Base-by-base conservation (phyloP, 2,797 vertebrate species). In the Typhlichthys subterraneus region DNA sequence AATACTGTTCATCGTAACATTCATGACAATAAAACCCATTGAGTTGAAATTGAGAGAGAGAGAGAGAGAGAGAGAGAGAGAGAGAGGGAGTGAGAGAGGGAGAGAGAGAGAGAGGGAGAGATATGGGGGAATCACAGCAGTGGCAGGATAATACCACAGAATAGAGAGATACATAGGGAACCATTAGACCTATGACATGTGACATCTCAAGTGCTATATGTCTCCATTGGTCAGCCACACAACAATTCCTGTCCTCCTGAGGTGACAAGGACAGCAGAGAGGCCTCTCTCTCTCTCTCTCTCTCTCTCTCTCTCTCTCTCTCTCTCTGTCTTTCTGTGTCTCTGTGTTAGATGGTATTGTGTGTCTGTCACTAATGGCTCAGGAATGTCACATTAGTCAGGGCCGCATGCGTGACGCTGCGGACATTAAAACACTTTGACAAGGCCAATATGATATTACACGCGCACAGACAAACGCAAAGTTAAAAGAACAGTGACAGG, bases 321-420 rank as follows among this genome's bases (percentile, higher is more conserved):
- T 31, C 49, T 46, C 55, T 13, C 51, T 42, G 52, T 59, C 57
- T 38, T 23, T 10, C 19, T 59, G 15, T 63, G 68, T 70, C 62
- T 72, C 57, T 29, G 15, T 15, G 33, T 11, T 17, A 12, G 51
- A 61, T 59, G n/a, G 83, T 88, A 88, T 93, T 89, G 78, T 89
- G 71, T 91, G 82, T 90, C 90, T 92, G 87, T 90, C 89, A 89
- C 88, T 91, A 93, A 93, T 92, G 90, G 89, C 86, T 85, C 65
- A 89, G 88, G 90, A 93, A 93, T 93, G 88, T 85, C 84, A 89
- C 86, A 91, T 93, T 91, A 93, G 90, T 91, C 89, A 91, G 87
- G 88, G 86, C 65, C 29, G 64, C 78, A 83, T 81, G 88, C 74
- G 65, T 89, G 80, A 91, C 70, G 64, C 79, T 80, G 80, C 63